A percentile compares a stretch with the other conserved stretches of the same genome.
Evolutionary conservation across 2,888 invertebrate genomes (phyloP).

Genomic region (Aproaerema taeniolella): DNA sequence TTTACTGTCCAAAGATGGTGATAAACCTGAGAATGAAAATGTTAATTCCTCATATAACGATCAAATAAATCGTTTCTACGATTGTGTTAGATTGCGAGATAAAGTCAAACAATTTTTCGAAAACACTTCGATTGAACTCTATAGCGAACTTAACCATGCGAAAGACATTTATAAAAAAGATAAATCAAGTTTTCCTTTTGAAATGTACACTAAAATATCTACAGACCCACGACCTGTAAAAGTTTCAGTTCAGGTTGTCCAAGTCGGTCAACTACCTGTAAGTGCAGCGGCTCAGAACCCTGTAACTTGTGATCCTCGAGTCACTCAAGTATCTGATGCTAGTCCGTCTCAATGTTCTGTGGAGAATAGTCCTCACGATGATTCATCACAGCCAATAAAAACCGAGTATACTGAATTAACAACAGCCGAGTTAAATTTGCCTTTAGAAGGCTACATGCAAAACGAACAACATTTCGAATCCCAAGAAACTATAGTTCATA

Average conservation of each 20-base stretch:
- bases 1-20: slow-evolving; percentile 46
- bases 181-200: slow-evolving; percentile 41
- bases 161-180: slow-evolving; percentile 28
- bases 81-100: slow-evolving; percentile 30
- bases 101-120: slow-evolving; percentile 56
- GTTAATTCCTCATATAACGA: slow-evolving; percentile 7
- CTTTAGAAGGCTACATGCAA: slow-evolving; percentile 51
- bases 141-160: slow-evolving; percentile 29
- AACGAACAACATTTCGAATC: slow-evolving; percentile 38
- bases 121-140: slow-evolving; percentile 44
- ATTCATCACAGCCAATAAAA: slow-evolving; percentile 49
- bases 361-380: slow-evolving; percentile 53
- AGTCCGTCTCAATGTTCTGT: slow-evolving; percentile 64
- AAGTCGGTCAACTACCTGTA: slow-evolving; percentile 70
- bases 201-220: slow-evolving; percentile 77
- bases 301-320: slow-evolving; percentile 64
- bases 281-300: slow-evolving; percentile 68
- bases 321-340: slow-evolving; percentile 63
- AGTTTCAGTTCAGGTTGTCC: slow-evolving; percentile 76
- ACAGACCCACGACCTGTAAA: slow-evolving; percentile 68
- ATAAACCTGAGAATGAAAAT: slow-evolving; percentile 24
- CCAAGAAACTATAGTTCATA: slow-evolving; percentile 31
- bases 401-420: slow-evolving; percentile 69
- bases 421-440: slow-evolving; percentile 57
- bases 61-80: slow-evolving; percentile 9